A percentile compares a stretch with the other conserved stretches of the same genome.
These are phyloP conservation scores for Eulemur rubriventer DNA, from an alignment of 2,797 vertebrate genomes.

Conservation along the genomic window DNA sequence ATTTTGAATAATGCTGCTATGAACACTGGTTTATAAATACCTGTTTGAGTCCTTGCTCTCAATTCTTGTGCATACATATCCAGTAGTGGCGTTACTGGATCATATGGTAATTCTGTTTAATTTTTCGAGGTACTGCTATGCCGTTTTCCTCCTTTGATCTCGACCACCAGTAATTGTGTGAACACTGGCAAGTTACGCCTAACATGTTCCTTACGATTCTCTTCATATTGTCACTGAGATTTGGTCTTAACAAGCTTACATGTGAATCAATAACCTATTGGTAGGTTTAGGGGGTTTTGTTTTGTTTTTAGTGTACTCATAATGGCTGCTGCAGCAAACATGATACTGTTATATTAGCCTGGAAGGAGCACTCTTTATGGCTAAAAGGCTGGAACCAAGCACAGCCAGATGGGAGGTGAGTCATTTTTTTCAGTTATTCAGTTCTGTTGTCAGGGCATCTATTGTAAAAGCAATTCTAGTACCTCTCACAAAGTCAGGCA, in stretches of 20 bases:
- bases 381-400: neutral
- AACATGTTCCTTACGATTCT: neutral
- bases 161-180: neutral
- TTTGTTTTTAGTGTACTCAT: neutral
- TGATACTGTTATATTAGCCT: neutral
- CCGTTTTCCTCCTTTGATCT: neutral
- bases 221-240: neutral
- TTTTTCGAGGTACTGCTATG: neutral
- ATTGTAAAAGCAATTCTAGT: slow-evolving; percentile 10
- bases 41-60: neutral
- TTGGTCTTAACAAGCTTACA: neutral
- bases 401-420: neutral
- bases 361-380: neutral
- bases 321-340: neutral
- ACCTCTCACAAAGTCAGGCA: neutral
- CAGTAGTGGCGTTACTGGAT: neutral
- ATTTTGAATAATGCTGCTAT: neutral
- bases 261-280: neutral
- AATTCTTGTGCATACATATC: neutral
- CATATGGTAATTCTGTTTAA: neutral
- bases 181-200: neutral
- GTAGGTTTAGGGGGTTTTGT: neutral
- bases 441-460: neutral
- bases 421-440: neutral
- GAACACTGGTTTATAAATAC: neutral